Evolutionary conservation across 2,797 vertebrate species (phyloP).

Genomic region (Melanotaenia pygmaea): DNA sequence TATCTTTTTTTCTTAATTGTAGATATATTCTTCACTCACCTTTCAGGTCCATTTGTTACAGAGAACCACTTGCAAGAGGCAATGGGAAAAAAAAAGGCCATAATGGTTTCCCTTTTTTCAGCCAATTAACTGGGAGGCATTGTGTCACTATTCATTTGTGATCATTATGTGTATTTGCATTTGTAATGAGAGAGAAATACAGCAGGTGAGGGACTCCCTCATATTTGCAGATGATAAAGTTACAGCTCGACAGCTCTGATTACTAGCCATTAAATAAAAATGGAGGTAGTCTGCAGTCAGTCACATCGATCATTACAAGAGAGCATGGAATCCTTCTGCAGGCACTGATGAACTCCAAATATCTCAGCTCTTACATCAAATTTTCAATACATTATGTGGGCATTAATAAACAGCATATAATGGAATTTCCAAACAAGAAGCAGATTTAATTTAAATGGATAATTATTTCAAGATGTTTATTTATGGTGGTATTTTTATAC

Average conservation of each 20-base stretch:
- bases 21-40: not conserved
- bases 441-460: conserved; percentile 1
- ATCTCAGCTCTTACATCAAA: conserved; percentile 12
- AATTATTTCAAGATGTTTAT: conserved; percentile 15
- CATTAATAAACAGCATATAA: conserved; percentile 13
- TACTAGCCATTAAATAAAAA: conserved; percentile 72
- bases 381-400: conserved; percentile 2
- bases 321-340: conserved; percentile 28
- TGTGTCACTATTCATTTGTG: conserved; percentile 69
- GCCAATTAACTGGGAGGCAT: conserved; percentile 56
- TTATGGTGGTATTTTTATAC: conserved; percentile 6
- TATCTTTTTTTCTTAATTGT: conserved; percentile 2
- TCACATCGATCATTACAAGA: conserved; percentile 56
- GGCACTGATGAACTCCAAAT: not conserved
- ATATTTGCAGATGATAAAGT: conserved; percentile 66
- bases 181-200: conserved; percentile 61
- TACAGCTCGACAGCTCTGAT: conserved; percentile 66
- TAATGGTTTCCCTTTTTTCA: conserved; percentile 47
- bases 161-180: conserved; percentile 70
- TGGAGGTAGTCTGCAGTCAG: conserved; percentile 47
- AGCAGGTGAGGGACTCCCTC: conserved; percentile 68
- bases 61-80: not conserved
- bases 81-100: not conserved
- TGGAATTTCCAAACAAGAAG: conserved; percentile 22
- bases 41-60: not conserved